Evolutionary conservation across 2,113 vertebrate species (phyloP), one percentile per base, ranked within the genome.

Genomic region (Cephalopterus ornatus): DNA sequence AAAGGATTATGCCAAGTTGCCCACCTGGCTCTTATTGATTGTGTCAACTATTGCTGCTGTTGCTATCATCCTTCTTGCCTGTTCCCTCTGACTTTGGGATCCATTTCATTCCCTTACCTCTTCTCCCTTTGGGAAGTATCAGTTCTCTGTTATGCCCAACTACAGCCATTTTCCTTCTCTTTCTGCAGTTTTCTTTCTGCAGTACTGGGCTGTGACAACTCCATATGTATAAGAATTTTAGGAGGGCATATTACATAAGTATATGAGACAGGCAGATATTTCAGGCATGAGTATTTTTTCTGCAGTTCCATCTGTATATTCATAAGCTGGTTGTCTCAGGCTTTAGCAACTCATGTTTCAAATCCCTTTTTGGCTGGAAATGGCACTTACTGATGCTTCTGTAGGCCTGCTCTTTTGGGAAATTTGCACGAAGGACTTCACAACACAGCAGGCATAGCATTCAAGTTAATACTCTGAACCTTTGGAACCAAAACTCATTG

Each of bases 281-380:
- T 96, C 70, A 91, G 73, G 83, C 79, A 82, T 15, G 14, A 72
- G 68, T 67, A 30, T 91, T 92, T 92, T 89, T 92, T 91, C 53
- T 86, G 73, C 66, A 27, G 79, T 90, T 89, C 90, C 72, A 86
- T 96, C 91, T 96, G 91, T 92, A 33, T 91, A 72, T 92, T 91
- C 88, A 55, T 88, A 78, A 96, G 59, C 44, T 65, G 41, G 65
- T 71, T 93, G 84, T 90, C 65, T 94, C 83, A 78, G 72, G 59
- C 65, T 89, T 91, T 2, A 86, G 70, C 33, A 44, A 42, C 46
- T 92, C 0, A 20, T 84, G 52, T 85, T 96, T 95, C 61, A 92
- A 79, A 87, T 89, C 61, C n/a, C 65, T 63, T 92, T 92, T 93
- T 78, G 80, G 37, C 73, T 96, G 62, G 56, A 96, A 92, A 86